Base-by-base conservation (phyloP, 1,140 invertebrate species). In the Neodiprion pinetum region DNA sequence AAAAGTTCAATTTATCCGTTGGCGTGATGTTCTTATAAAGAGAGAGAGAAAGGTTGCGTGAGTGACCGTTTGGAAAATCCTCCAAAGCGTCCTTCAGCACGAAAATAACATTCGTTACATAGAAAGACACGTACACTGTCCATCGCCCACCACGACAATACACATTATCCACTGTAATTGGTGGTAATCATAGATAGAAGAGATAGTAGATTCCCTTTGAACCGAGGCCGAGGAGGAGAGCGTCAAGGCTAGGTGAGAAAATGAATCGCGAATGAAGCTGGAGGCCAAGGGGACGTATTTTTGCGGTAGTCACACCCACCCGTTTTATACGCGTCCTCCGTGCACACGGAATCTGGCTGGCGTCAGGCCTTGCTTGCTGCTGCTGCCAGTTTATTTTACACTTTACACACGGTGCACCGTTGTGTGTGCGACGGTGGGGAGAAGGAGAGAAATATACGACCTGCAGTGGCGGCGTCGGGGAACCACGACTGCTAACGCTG, bases 281-380 rank as follows among this genome's bases (percentile, higher is more conserved):
- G 53, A 61, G 53, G 53, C 53, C 53, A 61, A 61, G 53, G 53
- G 11, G 53, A 61, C 11, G n/a, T 61, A 61, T 61, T 61, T 61
- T 61, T 40, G 28, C 5, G 28, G 28, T 40, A 61, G 53, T 14
- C 53, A 61, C 53, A 61, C 53, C 53, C 53, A 61, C 53, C 5
- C 1, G 28, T 40, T 40, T 40, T 40, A 40, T 40, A 40, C 28
- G 28, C 28, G 28, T 40, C 28, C 28, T 40, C 28, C 5, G 28
- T 40, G 28, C 28, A 40, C 28, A 40, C 28, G 5, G 28, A 5
- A 40, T 40, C 28, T 40, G 28, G 28, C 28, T 40, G 28, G 28
- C 28, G 28, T 40, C 28, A 40, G 28, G 28, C 28, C 28, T 40
- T 40, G 28, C 17, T 21, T 21, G 17, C 17, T 21, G 17, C 5